Evolutionary conservation across 2,888 invertebrate species (phyloP).

Genomic region (Cerastoderma edule): DNA sequence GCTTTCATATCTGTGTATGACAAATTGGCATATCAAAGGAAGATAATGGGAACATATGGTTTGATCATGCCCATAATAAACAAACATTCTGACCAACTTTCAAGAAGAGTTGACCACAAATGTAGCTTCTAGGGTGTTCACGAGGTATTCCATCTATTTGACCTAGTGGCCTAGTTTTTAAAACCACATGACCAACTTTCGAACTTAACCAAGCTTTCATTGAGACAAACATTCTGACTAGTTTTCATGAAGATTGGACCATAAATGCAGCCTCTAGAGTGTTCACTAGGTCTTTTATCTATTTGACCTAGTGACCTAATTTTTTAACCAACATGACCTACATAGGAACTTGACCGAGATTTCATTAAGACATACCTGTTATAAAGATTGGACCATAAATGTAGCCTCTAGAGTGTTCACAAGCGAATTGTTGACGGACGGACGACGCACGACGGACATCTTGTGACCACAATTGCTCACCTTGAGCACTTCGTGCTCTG

Average conservation of each 20-base stretch:
- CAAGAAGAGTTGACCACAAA: not conserved
- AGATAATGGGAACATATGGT: too few relatives aligned
- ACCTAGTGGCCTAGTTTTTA: constrained; percentile 8
- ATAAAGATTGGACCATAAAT: not conserved
- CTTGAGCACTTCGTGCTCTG: too few relatives aligned
- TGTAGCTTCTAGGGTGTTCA: constrained; percentile 1
- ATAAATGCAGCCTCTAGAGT: not conserved
- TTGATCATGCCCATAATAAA: too few relatives aligned
- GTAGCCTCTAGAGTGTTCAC: constrained; percentile 6
- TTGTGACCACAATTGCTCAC: too few relatives aligned
- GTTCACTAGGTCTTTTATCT: not conserved
- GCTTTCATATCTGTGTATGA: too few relatives aligned
- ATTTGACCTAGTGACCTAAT: constrained; percentile 4
- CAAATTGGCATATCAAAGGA: too few relatives aligned
- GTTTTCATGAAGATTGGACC: not conserved
- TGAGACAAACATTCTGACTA: not conserved
- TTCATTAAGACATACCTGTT: not conserved
- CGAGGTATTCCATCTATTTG: not conserved
- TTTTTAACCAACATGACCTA: not conserved
- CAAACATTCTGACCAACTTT: constrained; percentile 7
- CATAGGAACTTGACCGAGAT: not conserved
- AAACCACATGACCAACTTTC: not conserved
- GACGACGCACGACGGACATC: too few relatives aligned
- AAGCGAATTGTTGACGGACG: too few relatives aligned
- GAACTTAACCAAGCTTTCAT: not conserved